Base-by-base conservation (phyloP, 35 echinoderm and acorn worm genomes). In the Acanthaster planci region DNA sequence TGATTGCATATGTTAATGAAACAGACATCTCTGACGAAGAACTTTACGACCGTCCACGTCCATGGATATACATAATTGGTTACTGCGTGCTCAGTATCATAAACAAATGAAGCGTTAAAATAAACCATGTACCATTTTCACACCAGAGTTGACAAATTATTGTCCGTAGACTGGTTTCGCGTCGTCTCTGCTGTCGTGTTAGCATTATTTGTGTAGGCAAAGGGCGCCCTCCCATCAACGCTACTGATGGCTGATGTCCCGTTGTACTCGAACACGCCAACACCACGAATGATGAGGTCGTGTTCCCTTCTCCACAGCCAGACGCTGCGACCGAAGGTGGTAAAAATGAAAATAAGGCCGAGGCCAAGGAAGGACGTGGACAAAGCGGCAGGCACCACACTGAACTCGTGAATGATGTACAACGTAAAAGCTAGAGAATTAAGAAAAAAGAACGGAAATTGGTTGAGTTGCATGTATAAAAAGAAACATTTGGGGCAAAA, bases 341-440 rank as follows among this genome's bases (percentile, higher is more conserved):
- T 77, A 47, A 97, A 38, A 52, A 92, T 97, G 55, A 97, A 92
- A 12, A 97, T 51, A 39, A 97, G 60, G 19, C 90, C 94, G 7
- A 97, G 57, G 22, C 64, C 79, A 9, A 93, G 87, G 79, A 97
- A 86, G 26, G 84, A 87, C 18, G 90, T 88, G 10, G 94, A 97
- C 27, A 97, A 51, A 18, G 84, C 78, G 54, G 94, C 94, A 17
- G 94, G 90, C 15, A 93, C 72, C 32, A 90, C 36, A 17, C 90
- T 86, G 67, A 97, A 97, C 56, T 97, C 87, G 8, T 93, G 87
- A 36, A 97, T 87, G 9, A 97, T 38, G 60, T 89, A 93, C 17
- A 91, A 68, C 44, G 77, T 81, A 22, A 97, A 85, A 81, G 94
- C 93, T 95, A 85, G 53, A 89, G 80, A 9, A 84, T 37, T 14